These are phyloP conservation scores for Uropsilus gracilis DNA, from an alignment of 2,113 vertebrate genomes.

Conservation along the genomic window DNA sequence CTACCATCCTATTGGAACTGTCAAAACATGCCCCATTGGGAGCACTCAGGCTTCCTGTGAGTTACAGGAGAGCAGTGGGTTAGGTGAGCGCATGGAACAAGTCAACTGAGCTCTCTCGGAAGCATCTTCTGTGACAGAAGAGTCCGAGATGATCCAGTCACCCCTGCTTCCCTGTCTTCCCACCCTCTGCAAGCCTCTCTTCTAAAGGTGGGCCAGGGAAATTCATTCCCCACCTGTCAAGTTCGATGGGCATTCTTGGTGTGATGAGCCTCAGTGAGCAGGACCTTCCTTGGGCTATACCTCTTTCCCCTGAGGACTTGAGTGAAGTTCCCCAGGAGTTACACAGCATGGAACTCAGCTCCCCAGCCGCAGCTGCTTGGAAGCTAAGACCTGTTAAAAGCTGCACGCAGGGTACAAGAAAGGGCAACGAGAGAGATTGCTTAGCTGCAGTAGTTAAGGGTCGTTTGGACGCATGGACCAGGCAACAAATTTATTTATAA, in stretches of 20 bases:
- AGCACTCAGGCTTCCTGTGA: neutral
- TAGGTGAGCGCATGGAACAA: neutral
- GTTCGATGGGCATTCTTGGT: neutral
- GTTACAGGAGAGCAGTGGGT: neutral
- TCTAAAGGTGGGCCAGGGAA: neutral
- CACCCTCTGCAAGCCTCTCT: neutral
- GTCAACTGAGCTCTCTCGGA: neutral
- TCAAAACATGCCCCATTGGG: neutral
- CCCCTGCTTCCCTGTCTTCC: neutral
- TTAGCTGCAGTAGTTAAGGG: no score
- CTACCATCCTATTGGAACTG: neutral
- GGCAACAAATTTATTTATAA: no score
- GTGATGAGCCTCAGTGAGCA: neutral
- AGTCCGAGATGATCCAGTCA: neutral
- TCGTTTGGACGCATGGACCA: no score
- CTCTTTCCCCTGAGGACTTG: neutral
- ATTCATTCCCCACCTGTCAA: neutral
- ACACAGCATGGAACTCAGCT: neutral
- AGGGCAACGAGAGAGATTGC: no score
- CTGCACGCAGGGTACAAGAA: no score
- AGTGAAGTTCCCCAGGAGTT: neutral
- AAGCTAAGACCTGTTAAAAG: no score
- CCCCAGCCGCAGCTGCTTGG: neutral
- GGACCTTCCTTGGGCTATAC: neutral
- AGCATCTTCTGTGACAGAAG: neutral